A percentile compares a stretch with the other conserved stretches of the same genome.
These are phyloP conservation scores for Solenopsis invicta DNA, from an alignment of 1,140 invertebrate species.

Conservation along the genomic window DNA sequence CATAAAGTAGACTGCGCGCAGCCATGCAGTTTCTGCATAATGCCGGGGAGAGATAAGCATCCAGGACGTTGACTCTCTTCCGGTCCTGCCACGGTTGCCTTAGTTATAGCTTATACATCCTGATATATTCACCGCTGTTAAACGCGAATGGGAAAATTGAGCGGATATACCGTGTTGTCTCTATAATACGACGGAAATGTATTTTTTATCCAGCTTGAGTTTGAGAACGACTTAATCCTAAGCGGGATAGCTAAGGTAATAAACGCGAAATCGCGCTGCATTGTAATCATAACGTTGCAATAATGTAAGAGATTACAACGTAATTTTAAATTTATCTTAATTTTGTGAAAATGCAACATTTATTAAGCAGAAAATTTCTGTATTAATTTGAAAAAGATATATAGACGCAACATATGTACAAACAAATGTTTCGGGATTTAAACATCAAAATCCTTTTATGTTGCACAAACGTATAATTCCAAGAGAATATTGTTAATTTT, in stretches of 20 bases:
- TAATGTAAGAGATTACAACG: neutral
- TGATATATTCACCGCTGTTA: constrained; percentile 23
- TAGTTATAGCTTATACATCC: constrained; percentile 22
- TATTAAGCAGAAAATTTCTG: neutral
- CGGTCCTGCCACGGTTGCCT: constrained; percentile 44
- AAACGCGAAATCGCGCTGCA: neutral
- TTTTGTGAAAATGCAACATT: neutral
- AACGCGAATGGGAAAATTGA: constrained; percentile 47
- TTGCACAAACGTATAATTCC: neutral
- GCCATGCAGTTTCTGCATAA: constrained; percentile 65
- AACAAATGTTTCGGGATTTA: neutral
- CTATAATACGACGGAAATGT: neutral
- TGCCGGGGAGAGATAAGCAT: constrained; percentile 57
- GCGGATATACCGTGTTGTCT: constrained; percentile 25
- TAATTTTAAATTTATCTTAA: neutral
- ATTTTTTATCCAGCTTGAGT: neutral
- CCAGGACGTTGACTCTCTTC: constrained; percentile 60
- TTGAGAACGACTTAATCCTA: neutral
- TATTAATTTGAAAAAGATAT: neutral
- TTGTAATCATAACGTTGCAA: neutral
- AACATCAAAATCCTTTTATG: neutral
- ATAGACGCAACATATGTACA: neutral
- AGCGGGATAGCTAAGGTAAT: neutral
- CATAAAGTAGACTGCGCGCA: constrained; percentile 55
- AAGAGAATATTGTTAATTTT: neutral